phyloP scores from a whole-genome alignment of 1,140 invertebrate species.

The Drosophila suzukii region DNA sequence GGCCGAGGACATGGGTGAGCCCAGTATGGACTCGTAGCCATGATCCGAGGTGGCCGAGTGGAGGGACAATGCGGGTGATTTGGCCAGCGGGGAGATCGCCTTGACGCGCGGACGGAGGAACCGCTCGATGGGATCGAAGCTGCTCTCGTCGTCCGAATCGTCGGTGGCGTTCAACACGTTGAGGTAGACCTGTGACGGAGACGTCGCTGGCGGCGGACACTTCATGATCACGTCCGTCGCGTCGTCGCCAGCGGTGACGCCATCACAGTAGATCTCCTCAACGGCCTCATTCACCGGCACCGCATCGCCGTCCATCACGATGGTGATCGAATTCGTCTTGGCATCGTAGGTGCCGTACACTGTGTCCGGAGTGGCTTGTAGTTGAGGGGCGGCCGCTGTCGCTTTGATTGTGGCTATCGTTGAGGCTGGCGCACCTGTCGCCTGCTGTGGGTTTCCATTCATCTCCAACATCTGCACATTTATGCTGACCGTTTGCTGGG shows the following conservation, averaged over 20 bases:
- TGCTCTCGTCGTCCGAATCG: slow-evolving; percentile 83
- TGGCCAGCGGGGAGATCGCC: slow-evolving; percentile 72
- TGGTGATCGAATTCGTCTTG: slow-evolving; percentile 89
- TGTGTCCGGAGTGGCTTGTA: slow-evolving; percentile 85
- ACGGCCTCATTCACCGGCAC: slow-evolving; percentile 86
- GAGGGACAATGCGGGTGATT: slow-evolving; percentile 74
- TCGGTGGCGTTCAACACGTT: slow-evolving; percentile 84
- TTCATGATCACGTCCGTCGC: slow-evolving; percentile 71
- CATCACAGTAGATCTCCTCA: slow-evolving; percentile 79
- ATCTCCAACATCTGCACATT: slow-evolving; percentile 78
- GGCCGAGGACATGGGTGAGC: slow-evolving; percentile 83
- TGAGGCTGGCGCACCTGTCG: slow-evolving; percentile 22
- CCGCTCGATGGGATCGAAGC: slow-evolving; percentile 77
- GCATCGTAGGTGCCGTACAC: slow-evolving; percentile 90
- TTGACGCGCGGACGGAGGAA: slow-evolving; percentile 80
- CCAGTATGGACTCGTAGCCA: slow-evolving; percentile 86
- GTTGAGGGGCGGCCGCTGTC: slow-evolving; percentile 40
- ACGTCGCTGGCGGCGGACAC: slow-evolving; percentile 81
- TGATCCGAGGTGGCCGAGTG: slow-evolving; percentile 85
- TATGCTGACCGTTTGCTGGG: slow-evolving; percentile 21
- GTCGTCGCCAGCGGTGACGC: slow-evolving; percentile 56
- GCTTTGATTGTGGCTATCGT: slow-evolving; percentile 56
- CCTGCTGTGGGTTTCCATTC: slow-evolving; percentile 84
- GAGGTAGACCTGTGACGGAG: slow-evolving; percentile 82
- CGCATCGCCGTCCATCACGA: slow-evolving; percentile 88